Evolutionary conservation across 2,113 vertebrate species (phyloP), one percentile per base, ranked within the genome.

Genomic region (Tauraco erythrolophus): DNA sequence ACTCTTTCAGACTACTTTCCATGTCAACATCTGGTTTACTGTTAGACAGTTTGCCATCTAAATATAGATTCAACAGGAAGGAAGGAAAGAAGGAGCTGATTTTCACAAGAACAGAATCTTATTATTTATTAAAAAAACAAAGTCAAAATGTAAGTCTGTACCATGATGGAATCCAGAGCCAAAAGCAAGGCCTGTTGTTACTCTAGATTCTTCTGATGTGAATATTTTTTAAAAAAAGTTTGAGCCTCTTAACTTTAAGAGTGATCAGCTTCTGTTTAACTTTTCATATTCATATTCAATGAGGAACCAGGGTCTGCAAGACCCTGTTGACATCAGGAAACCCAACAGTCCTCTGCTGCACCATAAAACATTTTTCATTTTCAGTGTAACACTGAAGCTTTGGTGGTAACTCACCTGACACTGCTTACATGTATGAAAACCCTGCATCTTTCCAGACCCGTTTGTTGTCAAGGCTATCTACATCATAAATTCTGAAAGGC

Each of bases 61-160:
- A 97, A 96, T 66, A 96, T 84, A 97, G 89, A 75, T 62, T 77
- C 25, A 80, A 77, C 85, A 94, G 93, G 78, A 96, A 96, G 92
- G 88, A 87, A 89, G 69, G 50, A 87, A 92, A 10, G 82, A 96
- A 74, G 45, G 60, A 92, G 69, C 22, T 97, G 62, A 84, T 94
- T 93, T 93, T 93, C n/a, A 5, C 79, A 88, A 84, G 51, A 94
- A 97, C 85, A 97, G 61, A 90, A 90, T 28, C 7, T 84, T 77
- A 56, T 39, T 92, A 60, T 88, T 74, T 16, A 64, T 56, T 74
- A 35, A 65, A 31, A 35, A 57, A 46, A 45, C 77, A 19, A 39
- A 82, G 22, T 84, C 70, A 80, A 90, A 92, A 76, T 31, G 72
- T 19, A 88, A 72, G 35, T 53, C 56, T 71, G 72, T 30, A 85